phyloP scores from a whole-genome alignment of 2,797 vertebrate genomes.

The Oceanodroma leucorhoa region DNA sequence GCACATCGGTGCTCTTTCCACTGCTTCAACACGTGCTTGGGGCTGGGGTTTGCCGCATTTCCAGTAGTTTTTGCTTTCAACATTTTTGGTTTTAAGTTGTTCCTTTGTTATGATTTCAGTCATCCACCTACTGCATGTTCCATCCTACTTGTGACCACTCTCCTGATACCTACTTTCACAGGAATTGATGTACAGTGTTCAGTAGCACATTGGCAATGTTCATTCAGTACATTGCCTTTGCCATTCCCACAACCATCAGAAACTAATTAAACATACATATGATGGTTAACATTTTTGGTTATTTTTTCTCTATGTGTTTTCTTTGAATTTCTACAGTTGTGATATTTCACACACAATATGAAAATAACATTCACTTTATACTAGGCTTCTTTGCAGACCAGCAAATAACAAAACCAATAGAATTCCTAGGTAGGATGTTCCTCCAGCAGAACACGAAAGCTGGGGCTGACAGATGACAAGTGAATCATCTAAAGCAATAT shows the following conservation, averaged over 20 bases:
- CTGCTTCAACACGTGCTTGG: neutral
- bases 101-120: neutral
- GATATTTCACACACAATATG: neutral
- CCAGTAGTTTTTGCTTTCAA: neutral
- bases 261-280: neutral
- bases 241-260: neutral
- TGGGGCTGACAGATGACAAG: neutral
- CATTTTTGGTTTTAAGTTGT: neutral
- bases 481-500: neutral
- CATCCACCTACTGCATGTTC: neutral
- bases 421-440: neutral
- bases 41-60: neutral
- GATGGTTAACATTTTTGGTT: neutral
- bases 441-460: neutral
- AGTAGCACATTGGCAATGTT: neutral
- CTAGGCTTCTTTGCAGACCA: neutral
- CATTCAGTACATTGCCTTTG: neutral
- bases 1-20: neutral
- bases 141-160: neutral
- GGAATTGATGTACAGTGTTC: rapidly evolving
- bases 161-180: neutral
- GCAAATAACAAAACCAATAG: neutral
- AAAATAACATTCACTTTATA: neutral
- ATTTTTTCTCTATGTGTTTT: neutral
- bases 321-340: neutral